Conservation (phyloP, 2,797 vertebrate species). For the Bradypus variegatus region DNA sequence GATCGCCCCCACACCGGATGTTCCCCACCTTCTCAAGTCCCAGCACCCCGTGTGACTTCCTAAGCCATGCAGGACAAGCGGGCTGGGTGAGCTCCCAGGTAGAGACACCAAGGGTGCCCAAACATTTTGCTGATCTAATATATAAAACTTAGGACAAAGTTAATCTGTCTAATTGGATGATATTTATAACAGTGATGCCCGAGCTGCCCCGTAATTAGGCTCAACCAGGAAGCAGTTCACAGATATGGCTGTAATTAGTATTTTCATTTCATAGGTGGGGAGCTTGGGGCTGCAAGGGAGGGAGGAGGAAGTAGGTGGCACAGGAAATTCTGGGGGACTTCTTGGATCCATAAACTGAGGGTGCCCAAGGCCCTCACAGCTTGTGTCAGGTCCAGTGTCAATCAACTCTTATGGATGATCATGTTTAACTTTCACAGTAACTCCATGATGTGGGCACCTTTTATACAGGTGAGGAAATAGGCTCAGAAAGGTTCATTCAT, state of each 20-base stretch:
- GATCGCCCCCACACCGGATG: background rate
- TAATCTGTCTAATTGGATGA: conserved; percentile 32
- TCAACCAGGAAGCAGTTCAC: conserved; percentile 4
- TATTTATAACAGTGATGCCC: conserved; percentile 32
- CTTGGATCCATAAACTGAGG: background rate
- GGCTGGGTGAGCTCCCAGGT: background rate
- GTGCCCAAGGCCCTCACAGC: background rate
- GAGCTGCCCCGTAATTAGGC: conserved; percentile 37
- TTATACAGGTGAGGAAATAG: background rate
- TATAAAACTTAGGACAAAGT: conserved; percentile 31
- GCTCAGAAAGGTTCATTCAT: background rate
- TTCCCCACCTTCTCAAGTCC: background rate
- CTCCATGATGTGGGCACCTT: background rate
- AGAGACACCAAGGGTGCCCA: background rate
- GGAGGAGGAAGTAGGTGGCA: background rate
- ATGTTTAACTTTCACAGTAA: background rate
- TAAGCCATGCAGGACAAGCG: background rate
- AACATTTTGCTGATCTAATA: conserved; percentile 46
- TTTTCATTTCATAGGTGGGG: conserved; percentile 17
- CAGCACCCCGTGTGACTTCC: background rate
- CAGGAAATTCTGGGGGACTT: background rate
- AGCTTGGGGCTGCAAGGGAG: background rate
- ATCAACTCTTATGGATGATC: background rate
- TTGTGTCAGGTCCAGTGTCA: background rate
- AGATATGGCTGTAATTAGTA: conserved; percentile 47